Base-by-base conservation (phyloP, 2,113 vertebrate genomes). In the Centropristis striata region DNA sequence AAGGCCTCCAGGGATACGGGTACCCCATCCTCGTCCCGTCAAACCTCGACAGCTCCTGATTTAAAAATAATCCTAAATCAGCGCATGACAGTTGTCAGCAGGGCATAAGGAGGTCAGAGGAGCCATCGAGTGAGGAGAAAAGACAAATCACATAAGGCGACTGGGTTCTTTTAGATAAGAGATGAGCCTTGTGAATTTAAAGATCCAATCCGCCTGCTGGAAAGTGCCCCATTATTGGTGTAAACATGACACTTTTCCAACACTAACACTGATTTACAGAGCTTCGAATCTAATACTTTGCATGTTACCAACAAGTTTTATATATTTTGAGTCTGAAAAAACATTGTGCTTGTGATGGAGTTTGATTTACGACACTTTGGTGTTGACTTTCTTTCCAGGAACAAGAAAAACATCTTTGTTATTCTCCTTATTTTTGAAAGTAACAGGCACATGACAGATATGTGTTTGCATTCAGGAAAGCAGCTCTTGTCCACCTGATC, bases 21-120 rank as follows among this genome's bases (percentile, higher is more conserved):
- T 96, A 95, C 90, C 92, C 87, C 80, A 87, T 91, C 88, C 84
- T 81, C 60, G 67, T 88, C 89, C 80, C 80, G 83, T 92, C 92
- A 87, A 80, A 84, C 75, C 85, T 83, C 41, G 94, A 95, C 93
- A 94, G 94, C 94, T 93, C 94, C 95, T 91, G 95, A 97, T 97
- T 98, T 96, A 95, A 96, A 96, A 97, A 97, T 95, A 96, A 95
- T 94, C 95, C 87, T 98, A 97, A 98, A 98, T 97, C 96, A 97
- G 88, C 70, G 78, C 9, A 20, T 94, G 92, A 93, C 95, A 95
- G 95, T 91, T 94, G 83, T 93, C 81, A 84, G 85, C 84, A 88
- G 95, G 93, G 90, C 89, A 95, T 86, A 75, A 74, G 90, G 67
- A 89, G 90, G 92, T 95, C 96, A 90, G 84, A 80, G 85, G 72